Conservation (phyloP, 2,888 invertebrate species). For the Antheraea yamamai region DNA sequence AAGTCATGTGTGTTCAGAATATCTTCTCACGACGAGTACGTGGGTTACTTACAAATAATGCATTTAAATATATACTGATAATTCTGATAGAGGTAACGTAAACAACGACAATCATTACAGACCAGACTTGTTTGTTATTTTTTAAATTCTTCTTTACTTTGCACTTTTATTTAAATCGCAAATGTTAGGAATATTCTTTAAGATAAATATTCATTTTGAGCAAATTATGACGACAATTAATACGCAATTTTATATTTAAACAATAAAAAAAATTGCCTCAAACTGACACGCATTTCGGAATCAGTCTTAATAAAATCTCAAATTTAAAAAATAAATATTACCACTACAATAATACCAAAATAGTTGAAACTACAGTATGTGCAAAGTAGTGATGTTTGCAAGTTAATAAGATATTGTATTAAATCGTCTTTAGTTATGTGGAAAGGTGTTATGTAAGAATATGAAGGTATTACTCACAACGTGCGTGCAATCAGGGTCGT, state of each 20-base stretch:
- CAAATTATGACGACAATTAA: no score
- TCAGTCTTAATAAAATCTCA: not conserved
- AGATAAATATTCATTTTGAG: no score
- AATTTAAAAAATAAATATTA: not conserved
- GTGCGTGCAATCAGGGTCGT: constrained; percentile 94
- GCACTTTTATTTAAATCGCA: not conserved
- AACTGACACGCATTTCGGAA: not conserved
- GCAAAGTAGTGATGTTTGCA: not conserved
- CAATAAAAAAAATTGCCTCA: no score
- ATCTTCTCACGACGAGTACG: constrained; percentile 7
- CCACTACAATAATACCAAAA: not conserved
- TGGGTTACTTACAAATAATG: constrained; percentile 8
- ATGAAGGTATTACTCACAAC: constrained; percentile 86
- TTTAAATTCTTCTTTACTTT: not conserved
- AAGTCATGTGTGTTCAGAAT: constrained; percentile 1
- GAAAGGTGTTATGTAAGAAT: constrained; percentile 7
- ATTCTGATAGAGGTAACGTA: not conserved
- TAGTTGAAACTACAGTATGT: not conserved
- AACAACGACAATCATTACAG: not conserved
- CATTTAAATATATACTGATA: constrained; percentile 1
- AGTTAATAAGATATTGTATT: not conserved
- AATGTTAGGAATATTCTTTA: no score
- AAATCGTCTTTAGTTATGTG: constrained; percentile 2
- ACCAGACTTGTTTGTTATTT: not conserved
- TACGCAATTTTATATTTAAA: no score